Evolutionary conservation across 2,113 vertebrate species (phyloP).

Genomic region (Hyaena hyaena): DNA sequence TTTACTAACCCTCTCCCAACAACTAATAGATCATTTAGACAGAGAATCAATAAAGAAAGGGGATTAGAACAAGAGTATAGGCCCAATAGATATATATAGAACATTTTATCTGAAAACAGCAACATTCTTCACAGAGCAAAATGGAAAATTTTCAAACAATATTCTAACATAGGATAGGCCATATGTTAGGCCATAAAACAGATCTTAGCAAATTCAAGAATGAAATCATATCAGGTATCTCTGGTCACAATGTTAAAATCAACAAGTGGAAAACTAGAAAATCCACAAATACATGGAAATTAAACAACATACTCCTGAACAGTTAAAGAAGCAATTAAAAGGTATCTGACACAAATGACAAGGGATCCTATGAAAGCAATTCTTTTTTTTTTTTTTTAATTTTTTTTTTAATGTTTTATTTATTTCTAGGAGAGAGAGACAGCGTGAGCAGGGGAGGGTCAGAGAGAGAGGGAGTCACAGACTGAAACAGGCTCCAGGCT

Average conservation of each 20-base stretch:
- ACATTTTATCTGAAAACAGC: not conserved
- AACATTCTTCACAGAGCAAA: not conserved
- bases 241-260: not conserved
- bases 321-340: not conserved
- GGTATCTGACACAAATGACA: not conserved
- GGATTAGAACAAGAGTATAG: not conserved
- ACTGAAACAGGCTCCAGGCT: too few relatives aligned
- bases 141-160: not conserved
- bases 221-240: not conserved
- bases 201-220: not conserved
- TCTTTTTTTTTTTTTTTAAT: too few relatives aligned
- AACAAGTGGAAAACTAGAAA: not conserved
- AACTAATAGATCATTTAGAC: not conserved
- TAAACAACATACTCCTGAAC: not conserved
- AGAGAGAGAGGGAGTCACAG: too few relatives aligned
- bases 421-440: too few relatives aligned
- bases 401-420: too few relatives aligned
- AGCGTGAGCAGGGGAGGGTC: too few relatives aligned
- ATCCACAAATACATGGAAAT: not conserved
- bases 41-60: not conserved
- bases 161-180: not conserved
- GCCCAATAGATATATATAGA: not conserved
- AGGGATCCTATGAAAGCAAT: not conserved
- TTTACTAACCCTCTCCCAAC: not conserved
- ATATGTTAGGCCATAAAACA: not conserved